Evolutionary conservation across 2,888 invertebrate genomes (phyloP), one percentile per base, ranked within the genome.

Genomic region (Fragum sueziense): DNA sequence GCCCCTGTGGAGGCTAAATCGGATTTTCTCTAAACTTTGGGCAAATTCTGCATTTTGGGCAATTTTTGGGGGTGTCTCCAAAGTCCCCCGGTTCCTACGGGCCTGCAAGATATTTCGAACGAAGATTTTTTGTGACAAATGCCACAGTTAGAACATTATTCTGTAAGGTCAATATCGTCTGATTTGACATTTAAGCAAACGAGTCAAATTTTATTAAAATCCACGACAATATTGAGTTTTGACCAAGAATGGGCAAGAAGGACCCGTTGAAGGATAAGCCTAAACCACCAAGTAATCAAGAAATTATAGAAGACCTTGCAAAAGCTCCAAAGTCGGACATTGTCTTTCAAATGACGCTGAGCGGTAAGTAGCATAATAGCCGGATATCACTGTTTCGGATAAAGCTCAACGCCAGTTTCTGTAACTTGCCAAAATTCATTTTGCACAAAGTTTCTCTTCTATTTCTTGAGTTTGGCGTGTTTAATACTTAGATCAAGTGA

Each of bases 221-320:
- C n/a, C n/a, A n/a, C n/a, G n/a, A n/a, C n/a, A n/a, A n/a, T n/a
- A n/a, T n/a, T n/a, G n/a, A n/a, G n/a, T n/a, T n/a, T 11, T 59
- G 4, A 1, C n/a, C 3, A 20, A 68, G 6, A 37, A 84, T 84
- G 84, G 84, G 68, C 17, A 84, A 84, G 68, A 74, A 74, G 27
- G 77, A 76, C 34, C 59, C 78, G 9, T 71, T 61, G 1, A 78
- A 80, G 68, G 79, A 84, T 17, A 76, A 79, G 59, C 84, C 84
- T 14, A 84, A 81, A 65, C 74, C 79, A n/a, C 84, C 84, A 65
- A 79, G 47, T 20, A 57, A 61, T 62, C 72, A 74, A 57, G 74
- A 81, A 57, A 84, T 84, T 22, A 6, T 65, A 11, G 74, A 67
- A n/a, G 84, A 84, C 52, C 27, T 84, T 6, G 59, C 67, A 20